These are phyloP conservation scores for Poecilia picta DNA, from an alignment of 2,797 vertebrate genomes.

Conservation along the genomic window DNA sequence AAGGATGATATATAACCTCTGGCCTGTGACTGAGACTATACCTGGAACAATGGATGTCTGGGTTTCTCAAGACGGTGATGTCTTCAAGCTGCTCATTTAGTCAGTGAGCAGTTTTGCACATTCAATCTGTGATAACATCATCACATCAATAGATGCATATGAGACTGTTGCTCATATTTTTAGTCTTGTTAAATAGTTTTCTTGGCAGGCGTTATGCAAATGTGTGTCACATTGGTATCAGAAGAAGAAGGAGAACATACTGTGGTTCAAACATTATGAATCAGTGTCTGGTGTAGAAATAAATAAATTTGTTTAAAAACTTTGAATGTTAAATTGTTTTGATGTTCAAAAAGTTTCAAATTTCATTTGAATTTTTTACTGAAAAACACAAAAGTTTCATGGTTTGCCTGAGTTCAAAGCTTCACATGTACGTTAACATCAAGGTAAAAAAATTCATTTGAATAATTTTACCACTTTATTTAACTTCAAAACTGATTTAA, in stretches of 20 bases:
- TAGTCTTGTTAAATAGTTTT: background rate
- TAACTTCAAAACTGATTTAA: background rate
- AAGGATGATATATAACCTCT: background rate
- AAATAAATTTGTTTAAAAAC: background rate
- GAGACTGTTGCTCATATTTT: background rate
- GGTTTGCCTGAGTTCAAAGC: background rate
- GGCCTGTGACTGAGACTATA: background rate
- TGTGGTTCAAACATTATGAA: too few species aligned
- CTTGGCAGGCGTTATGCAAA: background rate
- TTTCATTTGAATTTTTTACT: background rate
- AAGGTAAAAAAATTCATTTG: background rate
- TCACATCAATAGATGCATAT: background rate
- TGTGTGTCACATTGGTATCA: background rate
- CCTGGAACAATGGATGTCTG: background rate
- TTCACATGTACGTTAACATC: background rate
- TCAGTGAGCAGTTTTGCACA: background rate
- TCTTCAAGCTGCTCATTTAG: background rate
- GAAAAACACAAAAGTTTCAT: background rate
- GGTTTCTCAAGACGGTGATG: background rate
- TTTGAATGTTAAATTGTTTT: background rate
- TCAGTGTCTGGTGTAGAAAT: background rate
- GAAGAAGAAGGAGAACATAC: background rate
- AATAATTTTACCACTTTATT: background rate
- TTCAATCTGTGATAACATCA: background rate
- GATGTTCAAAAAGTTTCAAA: background rate